Conservation (phyloP, 30 jellyfish, hydroid and myxozoan species). For the Sanderia malayensis region DNA sequence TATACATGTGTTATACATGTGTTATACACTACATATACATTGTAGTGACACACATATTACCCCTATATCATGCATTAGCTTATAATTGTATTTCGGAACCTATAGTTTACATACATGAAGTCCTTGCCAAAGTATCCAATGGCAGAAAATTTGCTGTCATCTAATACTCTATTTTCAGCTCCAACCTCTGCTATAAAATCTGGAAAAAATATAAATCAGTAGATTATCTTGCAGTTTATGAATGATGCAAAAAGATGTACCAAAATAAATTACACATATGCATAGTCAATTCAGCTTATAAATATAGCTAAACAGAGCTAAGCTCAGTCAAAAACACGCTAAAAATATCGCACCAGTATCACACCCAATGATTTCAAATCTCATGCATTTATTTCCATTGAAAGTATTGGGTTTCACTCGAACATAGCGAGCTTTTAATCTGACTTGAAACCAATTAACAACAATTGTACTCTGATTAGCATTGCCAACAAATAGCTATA, state of each 20-base stretch:
- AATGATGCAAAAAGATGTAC: too few relatives aligned
- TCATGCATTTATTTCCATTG: conserved; percentile 33
- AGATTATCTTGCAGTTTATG: neutral
- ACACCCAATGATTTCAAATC: conserved; percentile 66
- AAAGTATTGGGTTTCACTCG: conserved; percentile 39
- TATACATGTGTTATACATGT: too few relatives aligned
- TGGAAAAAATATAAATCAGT: neutral
- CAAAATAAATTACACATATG: neutral
- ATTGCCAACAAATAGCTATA: conserved; percentile 54
- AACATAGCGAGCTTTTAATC: conserved; percentile 31
- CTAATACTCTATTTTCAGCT: conserved; percentile 51
- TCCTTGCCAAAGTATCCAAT: too few relatives aligned
- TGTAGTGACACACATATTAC: too few relatives aligned
- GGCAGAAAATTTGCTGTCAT: conserved; percentile 48
- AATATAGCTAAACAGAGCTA: too few relatives aligned
- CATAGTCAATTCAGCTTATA: too few relatives aligned
- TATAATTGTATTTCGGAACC: too few relatives aligned
- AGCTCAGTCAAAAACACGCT: too few relatives aligned
- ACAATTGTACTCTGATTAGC: conserved; percentile 38
- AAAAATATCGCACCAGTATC: conserved; percentile 34
- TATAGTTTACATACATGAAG: too few relatives aligned
- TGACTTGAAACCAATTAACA: conserved; percentile 47
- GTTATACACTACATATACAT: too few relatives aligned
- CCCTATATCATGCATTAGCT: too few relatives aligned
- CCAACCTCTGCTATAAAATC: conserved; percentile 38